A percentile compares a stretch with the other conserved stretches of the same genome.
phyloP scores from a whole-genome alignment of 2,888 invertebrate species.

The Napeogenes sylphis region DNA sequence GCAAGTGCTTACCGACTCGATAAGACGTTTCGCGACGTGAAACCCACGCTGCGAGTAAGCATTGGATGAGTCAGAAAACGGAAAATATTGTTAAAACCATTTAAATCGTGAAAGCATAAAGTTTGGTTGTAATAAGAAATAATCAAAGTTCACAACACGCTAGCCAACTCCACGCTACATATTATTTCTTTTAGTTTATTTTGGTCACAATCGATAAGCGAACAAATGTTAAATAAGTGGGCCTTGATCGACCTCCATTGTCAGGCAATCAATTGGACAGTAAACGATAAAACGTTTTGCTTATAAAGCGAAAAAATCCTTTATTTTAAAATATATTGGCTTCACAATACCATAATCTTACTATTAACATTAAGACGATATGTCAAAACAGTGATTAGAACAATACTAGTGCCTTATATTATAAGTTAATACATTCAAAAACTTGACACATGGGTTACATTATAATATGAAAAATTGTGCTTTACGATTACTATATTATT shows the following conservation, averaged over 20 bases:
- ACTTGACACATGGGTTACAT: slow-evolving; percentile 73
- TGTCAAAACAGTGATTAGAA: slow-evolving; percentile 76
- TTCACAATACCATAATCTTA: slow-evolving; percentile 76
- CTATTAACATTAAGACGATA: slow-evolving; percentile 71
- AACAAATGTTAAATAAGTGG: slow-evolving; percentile 61
- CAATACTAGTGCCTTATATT: slow-evolving; percentile 66
- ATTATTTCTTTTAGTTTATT: slow-evolving; percentile 75
- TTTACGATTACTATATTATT: slow-evolving; percentile 39
- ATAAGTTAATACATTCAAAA: slow-evolving; percentile 58
- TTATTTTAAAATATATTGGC: slow-evolving; percentile 78
- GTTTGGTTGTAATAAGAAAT: slow-evolving; percentile 39
- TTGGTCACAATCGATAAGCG: slow-evolving; percentile 69
- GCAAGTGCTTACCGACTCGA: slow-evolving; percentile 55
- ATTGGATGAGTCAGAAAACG: slow-evolving; percentile 74
- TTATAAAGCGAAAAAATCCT: slow-evolving; percentile 76
- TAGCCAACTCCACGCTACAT: slow-evolving; percentile 71
- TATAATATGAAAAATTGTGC: slow-evolving; percentile 53
- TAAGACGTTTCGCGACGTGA: slow-evolving; percentile 54
- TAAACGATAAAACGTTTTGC: slow-evolving; percentile 74
- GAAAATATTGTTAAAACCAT: slow-evolving; percentile 57
- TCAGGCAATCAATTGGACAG: slow-evolving; percentile 65
- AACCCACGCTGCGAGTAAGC: slow-evolving; percentile 64
- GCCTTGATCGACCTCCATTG: slow-evolving; percentile 59
- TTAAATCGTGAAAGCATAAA: slow-evolving; percentile 39
- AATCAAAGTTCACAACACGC: slow-evolving; percentile 53